Percentiles rank a stretch among this genome's conserved stretches.
Conservation (phyloP, 1,140 invertebrate genomes). For the Coelopa frigida region DNA sequence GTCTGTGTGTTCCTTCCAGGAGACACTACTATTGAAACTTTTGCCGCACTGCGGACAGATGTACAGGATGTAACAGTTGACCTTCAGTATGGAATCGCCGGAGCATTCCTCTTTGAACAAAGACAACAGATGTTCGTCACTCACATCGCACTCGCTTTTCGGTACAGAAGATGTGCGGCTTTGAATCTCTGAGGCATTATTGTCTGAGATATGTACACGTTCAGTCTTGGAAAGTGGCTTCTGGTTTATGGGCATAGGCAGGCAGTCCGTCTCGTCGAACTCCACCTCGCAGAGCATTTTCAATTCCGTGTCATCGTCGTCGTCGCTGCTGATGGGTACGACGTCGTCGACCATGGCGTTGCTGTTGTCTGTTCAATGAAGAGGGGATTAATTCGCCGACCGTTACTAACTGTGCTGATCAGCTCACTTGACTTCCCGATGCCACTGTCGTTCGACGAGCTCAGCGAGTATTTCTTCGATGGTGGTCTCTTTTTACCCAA, state of each 20-base stretch:
- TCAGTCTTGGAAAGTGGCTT: conserved; percentile 4
- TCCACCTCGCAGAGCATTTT: conserved; percentile 7
- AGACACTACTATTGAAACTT: neutral
- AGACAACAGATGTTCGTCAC: conserved; percentile 5
- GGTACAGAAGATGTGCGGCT: neutral
- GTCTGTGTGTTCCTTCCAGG: neutral
- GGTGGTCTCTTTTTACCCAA: too few species aligned
- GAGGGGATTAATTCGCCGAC: too few species aligned
- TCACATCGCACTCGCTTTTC: neutral
- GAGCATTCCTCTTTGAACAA: conserved; percentile 3
- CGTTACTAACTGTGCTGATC: too few species aligned
- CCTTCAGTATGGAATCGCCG: conserved; percentile 2
- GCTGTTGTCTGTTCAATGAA: conserved; percentile 5
- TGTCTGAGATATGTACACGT: neutral
- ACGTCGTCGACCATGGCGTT: conserved; percentile 1
- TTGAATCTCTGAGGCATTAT: neutral
- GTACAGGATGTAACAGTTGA: conserved; percentile 1
- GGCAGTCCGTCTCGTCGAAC: conserved; percentile 1
- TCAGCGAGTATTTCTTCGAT: too few species aligned
- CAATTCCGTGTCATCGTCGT: conserved; percentile 6
- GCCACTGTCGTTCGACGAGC: too few species aligned
- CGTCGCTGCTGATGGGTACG: too few species aligned
- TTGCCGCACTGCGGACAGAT: conserved; percentile 7
- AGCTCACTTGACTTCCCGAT: too few species aligned
- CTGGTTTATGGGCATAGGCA: conserved; percentile 1